Percentiles rank a stretch among this genome's conserved stretches.
These are phyloP conservation scores for Heliconius cydno DNA, from an alignment of 2,888 invertebrate genomes.

Conservation along the genomic window DNA sequence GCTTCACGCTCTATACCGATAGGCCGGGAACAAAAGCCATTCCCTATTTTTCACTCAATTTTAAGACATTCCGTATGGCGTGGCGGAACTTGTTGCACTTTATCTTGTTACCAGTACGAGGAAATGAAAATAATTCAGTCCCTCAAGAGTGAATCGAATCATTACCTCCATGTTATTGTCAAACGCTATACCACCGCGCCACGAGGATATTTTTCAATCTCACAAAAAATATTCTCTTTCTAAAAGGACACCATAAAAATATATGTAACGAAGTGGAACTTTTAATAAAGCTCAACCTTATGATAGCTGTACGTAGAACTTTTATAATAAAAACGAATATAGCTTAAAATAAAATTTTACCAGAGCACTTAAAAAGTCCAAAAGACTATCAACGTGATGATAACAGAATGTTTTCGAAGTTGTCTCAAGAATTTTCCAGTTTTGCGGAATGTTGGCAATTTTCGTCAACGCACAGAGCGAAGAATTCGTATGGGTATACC, in stretches of 20 bases:
- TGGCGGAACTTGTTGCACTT: not conserved
- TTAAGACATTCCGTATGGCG: not conserved
- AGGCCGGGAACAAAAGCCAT: not conserved
- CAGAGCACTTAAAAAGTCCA: conserved; percentile 33
- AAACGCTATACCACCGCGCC: not conserved
- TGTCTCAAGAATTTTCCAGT: conserved; percentile 32
- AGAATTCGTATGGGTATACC: conserved; percentile 18
- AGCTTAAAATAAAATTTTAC: conserved; percentile 27
- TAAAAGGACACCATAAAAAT: conserved; percentile 1
- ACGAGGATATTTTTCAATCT: not conserved
- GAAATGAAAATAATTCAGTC: not conserved
- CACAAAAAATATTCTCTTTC: not conserved
- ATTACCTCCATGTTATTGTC: not conserved
- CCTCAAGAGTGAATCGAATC: not conserved
- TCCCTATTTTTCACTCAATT: not conserved
- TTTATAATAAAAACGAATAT: conserved; percentile 32
- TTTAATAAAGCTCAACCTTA: conserved; percentile 29
- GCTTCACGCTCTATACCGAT: not conserved
- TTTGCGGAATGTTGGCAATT: conserved; percentile 34
- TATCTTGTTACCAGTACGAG: not conserved
- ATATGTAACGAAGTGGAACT: conserved; percentile 24
- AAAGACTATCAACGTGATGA: conserved; percentile 36
- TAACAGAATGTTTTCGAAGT: conserved; percentile 34
- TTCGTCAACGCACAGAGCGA: conserved; percentile 26
- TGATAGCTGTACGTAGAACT: conserved; percentile 11